Evolutionary conservation across 2,797 vertebrate species (phyloP).

Genomic region (Acipenser ruthenus): DNA sequence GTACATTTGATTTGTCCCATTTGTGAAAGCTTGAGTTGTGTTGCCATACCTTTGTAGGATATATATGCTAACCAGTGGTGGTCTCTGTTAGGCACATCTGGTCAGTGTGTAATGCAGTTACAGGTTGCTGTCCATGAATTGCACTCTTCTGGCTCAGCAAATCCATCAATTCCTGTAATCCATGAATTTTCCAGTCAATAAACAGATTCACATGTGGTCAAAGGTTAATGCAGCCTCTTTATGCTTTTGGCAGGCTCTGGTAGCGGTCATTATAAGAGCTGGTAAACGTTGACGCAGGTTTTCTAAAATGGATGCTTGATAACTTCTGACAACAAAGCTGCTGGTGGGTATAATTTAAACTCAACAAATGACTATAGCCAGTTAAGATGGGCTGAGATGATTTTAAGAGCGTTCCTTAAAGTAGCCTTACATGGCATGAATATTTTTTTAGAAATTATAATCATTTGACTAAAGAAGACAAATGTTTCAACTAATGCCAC

Average conservation of each 20-base stretch:
- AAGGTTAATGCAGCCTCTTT: slow-evolving; percentile 18
- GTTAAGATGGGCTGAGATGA: too few relatives aligned
- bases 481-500: too few relatives aligned
- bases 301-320: slow-evolving; percentile 10
- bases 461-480: too few relatives aligned
- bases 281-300: slow-evolving; percentile 21
- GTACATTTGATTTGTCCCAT: too few relatives aligned
- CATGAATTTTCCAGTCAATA: slow-evolving; percentile 54
- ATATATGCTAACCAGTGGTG: too few relatives aligned
- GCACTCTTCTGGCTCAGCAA: slow-evolving; percentile 43
- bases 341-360: neutral
- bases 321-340: slow-evolving; percentile 1
- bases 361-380: too few relatives aligned
- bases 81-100: too few relatives aligned
- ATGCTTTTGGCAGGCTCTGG: slow-evolving; percentile 1
- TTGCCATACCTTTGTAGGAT: too few relatives aligned
- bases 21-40: too few relatives aligned
- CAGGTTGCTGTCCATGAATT: slow-evolving; percentile 33
- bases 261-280: slow-evolving; percentile 28
- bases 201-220: slow-evolving; percentile 41
- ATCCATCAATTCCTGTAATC: slow-evolving; percentile 53
- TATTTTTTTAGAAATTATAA: too few relatives aligned
- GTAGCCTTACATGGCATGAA: too few relatives aligned
- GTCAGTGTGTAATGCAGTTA: slow-evolving; percentile 12
- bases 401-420: too few relatives aligned